Conservation (phyloP, 92 coral and sea anemone species). For the Anthopleura xanthogrammica region DNA sequence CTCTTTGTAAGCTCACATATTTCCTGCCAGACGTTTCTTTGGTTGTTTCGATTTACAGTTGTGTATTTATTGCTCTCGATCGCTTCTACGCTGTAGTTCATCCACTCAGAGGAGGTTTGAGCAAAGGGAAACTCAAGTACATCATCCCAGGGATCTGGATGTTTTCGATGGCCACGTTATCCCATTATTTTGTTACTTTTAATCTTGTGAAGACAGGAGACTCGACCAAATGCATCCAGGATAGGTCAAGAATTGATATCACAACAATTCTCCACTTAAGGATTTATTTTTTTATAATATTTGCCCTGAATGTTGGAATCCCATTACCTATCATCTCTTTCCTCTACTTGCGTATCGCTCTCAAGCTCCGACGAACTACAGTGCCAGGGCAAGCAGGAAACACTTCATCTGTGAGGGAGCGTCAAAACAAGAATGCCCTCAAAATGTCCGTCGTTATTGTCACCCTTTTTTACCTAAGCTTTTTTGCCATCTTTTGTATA, state of each 20-base stretch:
- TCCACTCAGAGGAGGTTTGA: conserved; percentile 26
- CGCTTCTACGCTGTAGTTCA: conserved; percentile 15
- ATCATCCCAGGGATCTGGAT: conserved; percentile 13
- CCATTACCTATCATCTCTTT: too few relatives aligned
- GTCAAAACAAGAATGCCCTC: too few relatives aligned
- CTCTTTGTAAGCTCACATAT: conserved; percentile 14
- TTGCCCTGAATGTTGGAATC: too few relatives aligned
- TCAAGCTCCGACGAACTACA: too few relatives aligned
- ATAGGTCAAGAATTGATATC: neutral
- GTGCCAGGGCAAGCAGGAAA: too few relatives aligned
- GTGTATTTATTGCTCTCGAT: conserved; percentile 32
- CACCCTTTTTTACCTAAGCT: neutral
- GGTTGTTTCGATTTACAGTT: conserved; percentile 19
- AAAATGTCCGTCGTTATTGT: too few relatives aligned
- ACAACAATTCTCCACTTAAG: neutral
- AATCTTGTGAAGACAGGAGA: neutral
- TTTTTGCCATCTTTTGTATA: neutral
- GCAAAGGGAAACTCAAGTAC: conserved; percentile 2
- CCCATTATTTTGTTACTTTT: too few relatives aligned
- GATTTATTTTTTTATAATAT: neutral
- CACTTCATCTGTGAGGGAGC: too few relatives aligned
- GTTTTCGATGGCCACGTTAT: too few relatives aligned
- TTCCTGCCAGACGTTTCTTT: conserved; percentile 27
- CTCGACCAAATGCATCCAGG: neutral
- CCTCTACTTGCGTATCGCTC: too few relatives aligned